phyloP scores from a whole-genome alignment of 1,140 invertebrate species.

The Aphelenchoides fujianensis region DNA sequence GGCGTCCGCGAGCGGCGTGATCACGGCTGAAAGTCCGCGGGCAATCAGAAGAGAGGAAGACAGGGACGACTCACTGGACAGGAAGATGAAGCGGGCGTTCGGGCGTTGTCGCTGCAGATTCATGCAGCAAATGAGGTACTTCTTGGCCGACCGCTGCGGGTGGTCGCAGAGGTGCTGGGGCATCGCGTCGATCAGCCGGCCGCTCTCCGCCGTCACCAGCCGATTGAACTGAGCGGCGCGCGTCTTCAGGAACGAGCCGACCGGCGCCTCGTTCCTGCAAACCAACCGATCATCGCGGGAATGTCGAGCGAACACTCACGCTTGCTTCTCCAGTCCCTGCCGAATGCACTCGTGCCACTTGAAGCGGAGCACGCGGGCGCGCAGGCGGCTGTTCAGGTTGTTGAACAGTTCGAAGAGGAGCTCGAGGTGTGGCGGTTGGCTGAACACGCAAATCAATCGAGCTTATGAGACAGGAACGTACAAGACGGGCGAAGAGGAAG shows the following conservation, averaged over 20 bases:
- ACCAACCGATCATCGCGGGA: not conserved
- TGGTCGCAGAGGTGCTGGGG: not conserved
- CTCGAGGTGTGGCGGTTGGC: too few species aligned
- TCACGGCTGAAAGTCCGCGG: too few species aligned
- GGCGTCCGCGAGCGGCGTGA: too few species aligned
- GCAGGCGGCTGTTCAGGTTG: too few species aligned
- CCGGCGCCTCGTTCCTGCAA: not conserved
- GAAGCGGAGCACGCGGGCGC: too few species aligned
- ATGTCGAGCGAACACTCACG: not conserved
- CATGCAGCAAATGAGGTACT: slow-evolving; percentile 3
- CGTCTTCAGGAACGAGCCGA: not conserved
- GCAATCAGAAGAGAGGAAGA: too few species aligned
- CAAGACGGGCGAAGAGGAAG: too few species aligned
- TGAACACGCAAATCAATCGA: too few species aligned
- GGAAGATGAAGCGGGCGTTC: not conserved
- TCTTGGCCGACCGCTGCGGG: not conserved
- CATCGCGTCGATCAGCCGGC: not conserved
- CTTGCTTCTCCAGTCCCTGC: not conserved
- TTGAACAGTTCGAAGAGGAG: too few species aligned
- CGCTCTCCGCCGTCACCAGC: not conserved
- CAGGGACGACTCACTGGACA: not conserved
- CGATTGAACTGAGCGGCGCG: not conserved
- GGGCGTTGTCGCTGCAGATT: not conserved
- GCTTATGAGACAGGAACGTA: too few species aligned
- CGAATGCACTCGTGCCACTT: too few species aligned